Percentiles rank a stretch among this genome's conserved stretches.
These are phyloP conservation scores for Xylocopa sonorina DNA, from an alignment of 1,140 invertebrate genomes.

Conservation along the genomic window DNA sequence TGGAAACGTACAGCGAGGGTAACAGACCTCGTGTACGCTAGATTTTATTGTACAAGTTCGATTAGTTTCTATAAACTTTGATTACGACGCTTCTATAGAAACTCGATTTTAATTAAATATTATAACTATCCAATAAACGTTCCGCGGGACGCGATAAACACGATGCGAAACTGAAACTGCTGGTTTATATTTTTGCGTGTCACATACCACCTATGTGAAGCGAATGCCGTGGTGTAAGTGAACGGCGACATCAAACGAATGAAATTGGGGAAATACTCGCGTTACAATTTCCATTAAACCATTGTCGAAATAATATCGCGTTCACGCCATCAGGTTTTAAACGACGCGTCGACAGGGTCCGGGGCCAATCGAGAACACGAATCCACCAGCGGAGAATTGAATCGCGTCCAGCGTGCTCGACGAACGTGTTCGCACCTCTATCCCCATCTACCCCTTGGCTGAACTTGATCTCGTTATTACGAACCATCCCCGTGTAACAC, in stretches of 20 bases:
- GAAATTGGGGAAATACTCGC: neutral
- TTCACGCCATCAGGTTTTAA: neutral
- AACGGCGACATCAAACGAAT: neutral
- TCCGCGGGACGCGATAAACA: too few relatives aligned
- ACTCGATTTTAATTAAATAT: too few relatives aligned
- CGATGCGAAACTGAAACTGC: neutral
- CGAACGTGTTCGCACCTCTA: neutral
- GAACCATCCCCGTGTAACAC: neutral
- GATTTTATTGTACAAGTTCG: too few relatives aligned
- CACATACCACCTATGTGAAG: too few relatives aligned
- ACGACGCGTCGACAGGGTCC: neutral
- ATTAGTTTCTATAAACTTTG: too few relatives aligned
- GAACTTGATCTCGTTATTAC: conserved; percentile 31
- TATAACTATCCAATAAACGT: too few relatives aligned
- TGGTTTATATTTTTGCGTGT: too few relatives aligned
- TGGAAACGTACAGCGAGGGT: neutral
- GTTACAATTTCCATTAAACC: neutral
- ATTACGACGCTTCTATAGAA: too few relatives aligned
- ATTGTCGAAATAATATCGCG: neutral
- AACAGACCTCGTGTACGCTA: too few relatives aligned
- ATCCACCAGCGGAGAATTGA: conserved; percentile 11
- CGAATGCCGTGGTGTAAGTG: too few relatives aligned
- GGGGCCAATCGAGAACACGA: too few relatives aligned
- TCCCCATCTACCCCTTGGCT: too few relatives aligned
- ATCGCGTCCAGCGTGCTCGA: conserved; percentile 1